These are phyloP conservation scores for Kryptolebias marmoratus DNA, from an alignment of 2,113 vertebrate species.

Conservation along the genomic window DNA sequence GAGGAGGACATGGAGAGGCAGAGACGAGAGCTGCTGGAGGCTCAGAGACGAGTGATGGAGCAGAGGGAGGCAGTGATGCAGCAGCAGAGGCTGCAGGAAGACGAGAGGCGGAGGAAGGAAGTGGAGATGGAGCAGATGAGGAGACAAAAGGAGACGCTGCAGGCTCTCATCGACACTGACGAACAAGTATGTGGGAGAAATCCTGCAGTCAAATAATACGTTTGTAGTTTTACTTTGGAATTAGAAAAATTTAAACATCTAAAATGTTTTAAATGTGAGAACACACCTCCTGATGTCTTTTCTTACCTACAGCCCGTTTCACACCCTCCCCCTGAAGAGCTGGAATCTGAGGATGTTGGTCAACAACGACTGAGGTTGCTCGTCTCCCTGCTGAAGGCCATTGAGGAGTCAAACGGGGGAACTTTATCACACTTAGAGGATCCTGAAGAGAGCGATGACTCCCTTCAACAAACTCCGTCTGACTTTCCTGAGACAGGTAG, in stretches of 20 bases:
- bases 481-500: constrained; percentile 7
- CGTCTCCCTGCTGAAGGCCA: constrained; percentile 65
- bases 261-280: too few species aligned
- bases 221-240: background rate
- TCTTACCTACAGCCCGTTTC: constrained; percentile 5
- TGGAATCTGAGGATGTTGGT: constrained; percentile 34
- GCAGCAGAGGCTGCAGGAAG: constrained; percentile 70
- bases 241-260: background rate
- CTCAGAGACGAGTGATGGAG: constrained; percentile 64
- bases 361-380: constrained; percentile 64
- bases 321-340: constrained; percentile 10
- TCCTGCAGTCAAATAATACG: background rate
- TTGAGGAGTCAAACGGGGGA: constrained; percentile 56
- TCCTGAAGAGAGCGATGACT: background rate
- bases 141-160: constrained; percentile 54
- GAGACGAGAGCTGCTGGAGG: constrained; percentile 72
- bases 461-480: background rate
- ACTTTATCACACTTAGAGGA: constrained; percentile 40
- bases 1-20: constrained; percentile 33
- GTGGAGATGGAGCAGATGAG: constrained; percentile 53
- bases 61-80: constrained; percentile 72
- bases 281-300: background rate
- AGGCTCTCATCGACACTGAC: constrained; percentile 69
- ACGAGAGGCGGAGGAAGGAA: constrained; percentile 13
- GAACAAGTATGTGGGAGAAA: constrained; percentile 71